Percentiles rank a stretch among this genome's conserved stretches.
These are phyloP conservation scores for Amiota communis DNA, from an alignment of 2,888 invertebrate species.

Conservation along the genomic window DNA sequence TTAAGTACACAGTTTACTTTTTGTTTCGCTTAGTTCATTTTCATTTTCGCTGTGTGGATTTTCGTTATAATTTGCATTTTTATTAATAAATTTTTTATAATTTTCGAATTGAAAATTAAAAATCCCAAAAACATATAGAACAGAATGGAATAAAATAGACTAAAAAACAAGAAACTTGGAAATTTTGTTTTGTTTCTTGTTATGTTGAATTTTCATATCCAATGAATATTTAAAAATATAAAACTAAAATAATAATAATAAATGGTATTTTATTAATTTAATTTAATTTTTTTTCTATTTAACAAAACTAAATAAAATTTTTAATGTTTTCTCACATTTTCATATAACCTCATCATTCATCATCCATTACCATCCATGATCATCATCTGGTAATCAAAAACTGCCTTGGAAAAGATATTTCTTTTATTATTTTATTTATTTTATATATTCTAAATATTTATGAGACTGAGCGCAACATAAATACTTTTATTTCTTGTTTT, in stretches of 20 bases:
- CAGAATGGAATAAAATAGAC: neutral
- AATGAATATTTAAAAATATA: too few species aligned
- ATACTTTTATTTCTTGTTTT: slow-evolving; percentile 30
- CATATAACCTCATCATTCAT: neutral
- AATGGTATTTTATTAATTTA: slow-evolving; percentile 32
- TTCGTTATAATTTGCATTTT: slow-evolving; percentile 54
- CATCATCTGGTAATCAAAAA: neutral
- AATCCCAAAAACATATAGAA: too few species aligned
- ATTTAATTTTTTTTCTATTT: slow-evolving; percentile 31
- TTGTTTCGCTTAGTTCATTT: slow-evolving; percentile 31
- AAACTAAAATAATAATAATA: too few species aligned
- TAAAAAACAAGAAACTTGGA: neutral
- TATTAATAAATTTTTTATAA: slow-evolving; percentile 50
- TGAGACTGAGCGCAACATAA: neutral
- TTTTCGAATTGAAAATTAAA: slow-evolving; percentile 48
- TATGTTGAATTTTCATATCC: too few species aligned
- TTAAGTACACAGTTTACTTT: slow-evolving; percentile 46
- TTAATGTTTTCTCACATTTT: neutral
- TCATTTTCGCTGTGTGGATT: slow-evolving; percentile 69
- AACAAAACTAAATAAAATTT: too few species aligned
- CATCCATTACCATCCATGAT: neutral
- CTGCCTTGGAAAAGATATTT: slow-evolving; percentile 3
- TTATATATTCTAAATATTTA: slow-evolving; percentile 23
- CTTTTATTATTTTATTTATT: slow-evolving; percentile 31
- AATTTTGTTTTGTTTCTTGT: too few species aligned